Evolutionary conservation across 2,888 invertebrate species (phyloP), one percentile per base, ranked within the genome.

Genomic region (Philereme transversata): DNA sequence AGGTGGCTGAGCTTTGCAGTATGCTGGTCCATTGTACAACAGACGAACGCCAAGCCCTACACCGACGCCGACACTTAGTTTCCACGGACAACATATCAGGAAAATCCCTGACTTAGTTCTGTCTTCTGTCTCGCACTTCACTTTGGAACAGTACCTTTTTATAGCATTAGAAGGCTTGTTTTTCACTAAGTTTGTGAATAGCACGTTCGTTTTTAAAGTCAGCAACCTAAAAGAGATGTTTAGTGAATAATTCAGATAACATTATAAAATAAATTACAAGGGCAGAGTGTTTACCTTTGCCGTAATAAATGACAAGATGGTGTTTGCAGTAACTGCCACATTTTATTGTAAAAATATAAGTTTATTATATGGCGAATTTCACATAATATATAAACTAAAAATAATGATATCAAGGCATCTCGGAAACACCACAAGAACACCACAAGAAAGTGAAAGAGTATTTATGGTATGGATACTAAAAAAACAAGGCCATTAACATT

Each of bases 1-100:
- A 47, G 84, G 83, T 48, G 86, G 81, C 57, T 83, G 84, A 2
- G 95, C 91, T 62, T 95, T 96, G 67, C 96, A 95, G 75, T 95
- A 95, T 3, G 94, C 96, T 5, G 94, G 93, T 44, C 93, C 93
- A 79, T 94, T 83, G 64, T 74, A 82, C 35, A 84, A 64, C n/a
- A 90, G 67, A 49, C 86, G 86, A 10, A 79, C 80, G 9, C 83
- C 84, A 48, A 92, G 73, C 2, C 89, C 92, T 77, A 92, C 74
- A 76, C 90, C 85, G 11, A 92, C 75, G n/a, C 93, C 92, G 7
- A 87, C 80, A 67, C 91, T 88, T 35, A 93, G 68, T 70, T 90
- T 92, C 92, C 91, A 92, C 5, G 92, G 91, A 61, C 86, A 85
- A 76, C 81, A 84, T 41, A 86, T 65, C 22, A 87, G 60, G 51